Conservation (phyloP, 2,113 vertebrate species). For the Anser brachyrhynchus region DNA sequence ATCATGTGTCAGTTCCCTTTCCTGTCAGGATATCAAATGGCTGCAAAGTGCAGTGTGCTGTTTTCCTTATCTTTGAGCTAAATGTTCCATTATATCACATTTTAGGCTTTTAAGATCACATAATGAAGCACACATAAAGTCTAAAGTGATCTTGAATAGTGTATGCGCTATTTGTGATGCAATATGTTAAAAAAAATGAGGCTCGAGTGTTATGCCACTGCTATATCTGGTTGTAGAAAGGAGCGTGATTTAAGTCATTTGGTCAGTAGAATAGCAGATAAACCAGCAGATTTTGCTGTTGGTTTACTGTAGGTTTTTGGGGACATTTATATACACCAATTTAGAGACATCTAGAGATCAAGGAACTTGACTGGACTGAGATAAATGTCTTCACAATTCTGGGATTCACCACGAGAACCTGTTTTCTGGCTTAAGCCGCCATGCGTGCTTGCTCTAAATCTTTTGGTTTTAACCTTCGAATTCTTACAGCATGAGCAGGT, state of each 20-base stretch:
- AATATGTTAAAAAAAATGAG: background rate
- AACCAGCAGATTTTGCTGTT: background rate
- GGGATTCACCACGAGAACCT: background rate
- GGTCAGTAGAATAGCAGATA: background rate
- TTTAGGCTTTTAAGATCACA: slow-evolving; percentile 27
- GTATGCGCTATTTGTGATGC: background rate
- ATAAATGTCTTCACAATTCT: background rate
- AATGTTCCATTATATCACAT: slow-evolving; percentile 39
- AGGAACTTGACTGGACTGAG: background rate
- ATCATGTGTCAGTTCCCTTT: slow-evolving; percentile 46
- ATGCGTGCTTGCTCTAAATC: background rate
- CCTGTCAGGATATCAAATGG: slow-evolving; percentile 59
- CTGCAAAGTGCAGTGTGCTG: background rate
- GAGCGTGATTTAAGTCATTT: background rate
- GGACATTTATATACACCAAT: background rate
- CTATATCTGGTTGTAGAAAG: background rate
- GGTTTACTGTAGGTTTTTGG: background rate
- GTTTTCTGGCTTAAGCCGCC: background rate
- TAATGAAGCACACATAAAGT: slow-evolving; percentile 15
- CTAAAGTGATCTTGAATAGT: slow-evolving; percentile 3
- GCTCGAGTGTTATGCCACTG: background rate
- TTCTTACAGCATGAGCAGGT: background rate
- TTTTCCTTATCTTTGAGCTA: slow-evolving; percentile 58
- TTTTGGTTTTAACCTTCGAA: slow-evolving; percentile 14
- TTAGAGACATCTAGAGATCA: background rate